These are phyloP conservation scores for Triplophysa yarkandensis DNA, from an alignment of 2,797 vertebrate species.

Conservation along the genomic window DNA sequence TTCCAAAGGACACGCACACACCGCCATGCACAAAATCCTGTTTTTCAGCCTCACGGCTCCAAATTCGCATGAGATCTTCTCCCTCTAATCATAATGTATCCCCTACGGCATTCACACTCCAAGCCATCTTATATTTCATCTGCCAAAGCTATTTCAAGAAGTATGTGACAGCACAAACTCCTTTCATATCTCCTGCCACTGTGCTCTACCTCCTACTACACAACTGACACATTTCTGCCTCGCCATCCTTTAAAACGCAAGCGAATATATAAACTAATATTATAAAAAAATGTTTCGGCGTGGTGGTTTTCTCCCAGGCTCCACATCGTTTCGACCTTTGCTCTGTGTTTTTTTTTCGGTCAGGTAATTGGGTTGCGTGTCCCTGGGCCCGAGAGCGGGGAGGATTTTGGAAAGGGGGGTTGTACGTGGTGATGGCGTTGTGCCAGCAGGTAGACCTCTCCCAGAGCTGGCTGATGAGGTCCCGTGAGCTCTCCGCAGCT, in stretches of 20 bases:
- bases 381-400: slow-evolving; percentile 60
- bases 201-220: slow-evolving; percentile 32
- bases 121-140: slow-evolving; percentile 57
- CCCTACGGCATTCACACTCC: slow-evolving; percentile 48
- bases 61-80: slow-evolving; percentile 47
- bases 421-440: slow-evolving; percentile 65
- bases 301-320: slow-evolving; percentile 9
- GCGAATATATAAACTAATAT: slow-evolving; percentile 32
- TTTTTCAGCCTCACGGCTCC: slow-evolving; percentile 56
- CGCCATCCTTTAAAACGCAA: slow-evolving; percentile 10
- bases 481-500: slow-evolving; percentile 76
- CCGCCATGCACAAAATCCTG: slow-evolving; percentile 48
- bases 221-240: slow-evolving; percentile 12
- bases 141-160: slow-evolving; percentile 56
- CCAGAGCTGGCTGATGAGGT: slow-evolving; percentile 75
- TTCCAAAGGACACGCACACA: slow-evolving; percentile 46
- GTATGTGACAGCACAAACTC: slow-evolving; percentile 33
- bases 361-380: slow-evolving; percentile 68
- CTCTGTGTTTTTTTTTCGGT: slow-evolving; percentile 50
- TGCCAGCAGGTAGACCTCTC: slow-evolving; percentile 72
- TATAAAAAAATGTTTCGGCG: slow-evolving; percentile 28
- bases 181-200: slow-evolving; percentile 31
- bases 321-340: slow-evolving; percentile 22
- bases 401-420: slow-evolving; percentile 44
- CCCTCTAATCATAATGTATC: slow-evolving; percentile 57